These are phyloP conservation scores for Autographa gamma DNA, from an alignment of 2,888 invertebrate genomes.

Conservation along the genomic window DNA sequence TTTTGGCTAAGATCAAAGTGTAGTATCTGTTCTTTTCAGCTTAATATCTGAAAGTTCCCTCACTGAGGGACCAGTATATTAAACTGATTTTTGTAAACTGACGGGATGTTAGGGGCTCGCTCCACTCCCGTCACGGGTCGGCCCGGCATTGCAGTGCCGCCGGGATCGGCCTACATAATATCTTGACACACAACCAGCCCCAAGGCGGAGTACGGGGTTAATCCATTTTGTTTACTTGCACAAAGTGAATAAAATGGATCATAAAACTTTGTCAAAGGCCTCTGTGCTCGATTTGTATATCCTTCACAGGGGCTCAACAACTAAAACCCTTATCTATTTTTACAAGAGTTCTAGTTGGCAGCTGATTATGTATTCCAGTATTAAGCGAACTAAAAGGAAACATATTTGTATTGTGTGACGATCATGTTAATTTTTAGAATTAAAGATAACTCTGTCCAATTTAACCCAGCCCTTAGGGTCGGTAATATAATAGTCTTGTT, in stretches of 20 bases:
- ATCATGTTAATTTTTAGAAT: too few relatives aligned
- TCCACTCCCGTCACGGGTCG: constrained; percentile 91
- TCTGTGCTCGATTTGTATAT: too few relatives aligned
- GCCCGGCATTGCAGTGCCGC: constrained; percentile 91
- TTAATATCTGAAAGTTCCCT: constrained; percentile 69
- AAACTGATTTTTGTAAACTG: constrained; percentile 80
- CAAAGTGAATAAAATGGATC: not conserved
- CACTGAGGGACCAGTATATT: constrained; percentile 88
- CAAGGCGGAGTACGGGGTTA: not conserved
- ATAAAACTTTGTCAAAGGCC: not conserved
- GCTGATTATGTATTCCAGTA: too few relatives aligned
- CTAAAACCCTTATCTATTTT: too few relatives aligned
- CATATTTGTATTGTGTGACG: too few relatives aligned
- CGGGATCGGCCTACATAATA: constrained; percentile 77
- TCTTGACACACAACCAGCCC: not conserved
- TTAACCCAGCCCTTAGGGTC: too few relatives aligned
- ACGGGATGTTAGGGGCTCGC: constrained; percentile 90
- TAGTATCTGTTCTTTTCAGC: constrained; percentile 65
- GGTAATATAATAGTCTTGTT: too few relatives aligned
- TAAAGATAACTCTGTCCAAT: too few relatives aligned
- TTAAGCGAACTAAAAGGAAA: too few relatives aligned
- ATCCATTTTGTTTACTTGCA: not conserved
- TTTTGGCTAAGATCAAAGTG: constrained; percentile 83
- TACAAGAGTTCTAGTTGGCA: too few relatives aligned
- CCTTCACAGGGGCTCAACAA: too few relatives aligned